Evolutionary conservation across 2,888 invertebrate genomes (phyloP), one percentile per base, ranked within the genome.

Genomic region (Hemaris fuciformis): DNA sequence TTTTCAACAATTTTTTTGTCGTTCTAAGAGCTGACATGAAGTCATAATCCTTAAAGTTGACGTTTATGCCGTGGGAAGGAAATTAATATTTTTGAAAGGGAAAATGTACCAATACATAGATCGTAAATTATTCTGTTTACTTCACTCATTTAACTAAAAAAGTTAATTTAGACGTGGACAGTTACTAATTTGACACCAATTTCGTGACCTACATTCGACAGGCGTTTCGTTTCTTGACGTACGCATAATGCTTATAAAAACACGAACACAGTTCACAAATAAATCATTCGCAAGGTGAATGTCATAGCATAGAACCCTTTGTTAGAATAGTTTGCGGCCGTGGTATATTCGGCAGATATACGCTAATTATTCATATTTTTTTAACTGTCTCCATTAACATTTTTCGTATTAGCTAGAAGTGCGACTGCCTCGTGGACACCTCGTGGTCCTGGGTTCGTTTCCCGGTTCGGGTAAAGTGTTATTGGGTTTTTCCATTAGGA

Each of bases 211-310:
- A 27, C 27, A 10, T 53, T 31, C 53, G 31, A 10, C 3, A 31
- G 31, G 27, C 53, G 31, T 27, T 27, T 48, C 31, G 31, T 31
- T 53, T 53, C n/a, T 53, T 53, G 27, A 31, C 53, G 48, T 48
- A 27, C 48, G 27, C 27, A n/a, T 53, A 53, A 27, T 53, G 53
- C 53, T 53, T 53, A 53, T 53, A 53, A 53, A 53, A 53, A 53
- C 53, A 53, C 53, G 53, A 18, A 53, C 27, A 31, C 10, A 31
- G 53, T 53, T 53, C 27, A 31, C 53, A 18, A 53, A 53, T 53
- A 53, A 53, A 53, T 53, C 53, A 53, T 18, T 31, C 8, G 18
- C 53, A 53, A 53, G 53, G 53, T 53, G 53, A 53, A 53, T 53
- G 31, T 53, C 18, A 27, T 53, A 53, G 53, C 18, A 27, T 53